A percentile compares a stretch with the other conserved stretches of the same genome.
phyloP scores from a whole-genome alignment of 2,888 invertebrate genomes.

The Apantesis nais region DNA sequence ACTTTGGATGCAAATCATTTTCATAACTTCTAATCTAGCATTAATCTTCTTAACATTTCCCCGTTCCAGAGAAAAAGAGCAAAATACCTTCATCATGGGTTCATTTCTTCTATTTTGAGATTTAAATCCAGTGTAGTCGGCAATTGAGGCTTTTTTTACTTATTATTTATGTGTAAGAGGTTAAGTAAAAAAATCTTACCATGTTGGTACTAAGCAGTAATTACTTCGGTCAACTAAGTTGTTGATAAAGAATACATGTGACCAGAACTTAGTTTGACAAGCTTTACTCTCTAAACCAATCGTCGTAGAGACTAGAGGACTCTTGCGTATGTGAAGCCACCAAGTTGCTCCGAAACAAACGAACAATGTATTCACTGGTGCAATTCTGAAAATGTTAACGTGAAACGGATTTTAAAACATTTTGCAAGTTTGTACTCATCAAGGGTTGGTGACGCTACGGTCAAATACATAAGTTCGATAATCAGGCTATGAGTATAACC shows the following conservation, averaged over 20 bases:
- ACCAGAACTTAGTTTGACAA: constrained; percentile 47
- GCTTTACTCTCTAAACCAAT: constrained; percentile 34
- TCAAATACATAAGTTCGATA: not conserved
- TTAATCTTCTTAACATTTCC: not conserved
- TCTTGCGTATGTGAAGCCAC: constrained; percentile 37
- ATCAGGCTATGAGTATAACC: too few relatives aligned
- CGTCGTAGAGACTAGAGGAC: constrained; percentile 34
- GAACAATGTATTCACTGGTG: constrained; percentile 41
- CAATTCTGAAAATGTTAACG: constrained; percentile 30
- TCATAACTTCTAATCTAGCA: not conserved
- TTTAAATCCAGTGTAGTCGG: too few relatives aligned
- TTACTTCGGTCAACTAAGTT: constrained; percentile 39
- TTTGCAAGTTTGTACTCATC: too few relatives aligned
- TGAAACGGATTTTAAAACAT: not conserved
- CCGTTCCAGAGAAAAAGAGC: not conserved
- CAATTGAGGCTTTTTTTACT: too few relatives aligned
- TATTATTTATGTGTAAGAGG: not conserved
- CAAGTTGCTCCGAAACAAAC: constrained; percentile 41
- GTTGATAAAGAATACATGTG: constrained; percentile 39
- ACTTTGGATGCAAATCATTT: not conserved
- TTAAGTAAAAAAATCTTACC: constrained; percentile 32
- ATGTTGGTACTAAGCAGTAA: constrained; percentile 39
- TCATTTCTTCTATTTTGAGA: too few relatives aligned
- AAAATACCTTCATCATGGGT: too few relatives aligned
- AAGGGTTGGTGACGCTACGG: not conserved